Conservation (phyloP, 2,888 invertebrate genomes). For the Mylabris sibirica region DNA sequence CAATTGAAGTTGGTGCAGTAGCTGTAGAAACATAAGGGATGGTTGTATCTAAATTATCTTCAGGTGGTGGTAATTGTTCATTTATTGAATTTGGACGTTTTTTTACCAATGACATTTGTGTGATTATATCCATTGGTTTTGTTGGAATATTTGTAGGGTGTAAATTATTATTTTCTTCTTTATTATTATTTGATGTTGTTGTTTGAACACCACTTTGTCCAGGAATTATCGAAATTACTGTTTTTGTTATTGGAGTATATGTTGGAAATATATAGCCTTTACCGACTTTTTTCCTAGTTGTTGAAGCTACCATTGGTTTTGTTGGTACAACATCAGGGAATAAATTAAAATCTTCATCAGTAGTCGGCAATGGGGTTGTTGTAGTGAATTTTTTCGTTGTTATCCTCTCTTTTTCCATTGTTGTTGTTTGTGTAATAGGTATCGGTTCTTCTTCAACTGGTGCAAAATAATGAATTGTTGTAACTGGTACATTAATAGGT, state of each 20-base stretch:
- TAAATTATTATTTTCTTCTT: conserved; percentile 17
- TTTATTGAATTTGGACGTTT: conserved; percentile 48
- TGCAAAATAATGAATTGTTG: conserved; percentile 46
- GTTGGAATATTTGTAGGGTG: conserved; percentile 25
- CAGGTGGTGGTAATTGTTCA: conserved; percentile 57
- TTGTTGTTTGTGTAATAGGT: conserved; percentile 21
- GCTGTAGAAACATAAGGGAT: conserved; percentile 20
- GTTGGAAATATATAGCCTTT: not conserved
- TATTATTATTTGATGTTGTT: not conserved
- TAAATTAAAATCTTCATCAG: conserved; percentile 24
- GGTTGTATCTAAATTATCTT: conserved; percentile 47
- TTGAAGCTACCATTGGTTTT: not conserved
- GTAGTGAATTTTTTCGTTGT: conserved; percentile 14
- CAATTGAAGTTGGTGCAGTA: conserved; percentile 1
- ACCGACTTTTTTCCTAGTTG: conserved; percentile 4
- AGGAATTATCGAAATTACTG: conserved; percentile 16
- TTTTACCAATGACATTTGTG: conserved; percentile 33
- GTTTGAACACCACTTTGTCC: not conserved
- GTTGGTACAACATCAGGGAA: conserved; percentile 18
- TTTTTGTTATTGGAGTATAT: conserved; percentile 20
- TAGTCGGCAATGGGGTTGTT: conserved; percentile 22
- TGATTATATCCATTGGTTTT: conserved; percentile 32
- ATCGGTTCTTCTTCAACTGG: conserved; percentile 36
- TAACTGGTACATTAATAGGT: conserved; percentile 28
- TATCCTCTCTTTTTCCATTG: conserved; percentile 25